phyloP scores from a whole-genome alignment of 2,797 vertebrate genomes.

The Myripristis jacobus region DNA sequence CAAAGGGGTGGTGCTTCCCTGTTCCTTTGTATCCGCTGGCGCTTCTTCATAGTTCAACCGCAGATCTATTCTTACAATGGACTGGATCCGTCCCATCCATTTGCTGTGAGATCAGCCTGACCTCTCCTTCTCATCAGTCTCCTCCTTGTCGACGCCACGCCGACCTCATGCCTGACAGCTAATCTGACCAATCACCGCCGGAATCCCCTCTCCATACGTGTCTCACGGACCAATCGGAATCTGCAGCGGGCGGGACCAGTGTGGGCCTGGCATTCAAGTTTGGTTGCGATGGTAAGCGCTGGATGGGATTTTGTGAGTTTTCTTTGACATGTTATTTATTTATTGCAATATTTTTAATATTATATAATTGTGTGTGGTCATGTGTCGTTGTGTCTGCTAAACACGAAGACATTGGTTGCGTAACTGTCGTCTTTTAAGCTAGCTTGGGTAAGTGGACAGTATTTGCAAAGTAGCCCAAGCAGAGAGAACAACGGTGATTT shows the following conservation, averaged over 20 bases:
- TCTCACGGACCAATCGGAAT: conserved; percentile 58
- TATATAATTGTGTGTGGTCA: neutral
- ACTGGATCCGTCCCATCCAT: conserved; percentile 57
- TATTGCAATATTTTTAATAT: conserved; percentile 13
- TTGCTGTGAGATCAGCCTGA: conserved; percentile 63
- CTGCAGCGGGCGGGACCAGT: conserved; percentile 42
- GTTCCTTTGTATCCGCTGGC: conserved; percentile 8
- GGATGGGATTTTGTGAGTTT: conserved; percentile 79
- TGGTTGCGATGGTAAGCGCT: conserved; percentile 79
- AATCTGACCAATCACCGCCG: conserved; percentile 55
- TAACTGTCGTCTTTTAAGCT: conserved; percentile 22
- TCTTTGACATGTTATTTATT: conserved; percentile 63
- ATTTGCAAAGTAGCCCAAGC: conserved; percentile 75
- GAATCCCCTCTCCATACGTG: neutral
- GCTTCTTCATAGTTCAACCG: conserved; percentile 15
- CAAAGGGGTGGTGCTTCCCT: neutral
- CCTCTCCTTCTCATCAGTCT: conserved; percentile 45
- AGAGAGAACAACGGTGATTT: conserved; percentile 83
- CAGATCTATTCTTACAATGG: conserved; percentile 44
- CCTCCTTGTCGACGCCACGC: conserved; percentile 61
- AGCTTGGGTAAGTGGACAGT: conserved; percentile 55
- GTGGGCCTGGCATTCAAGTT: conserved; percentile 77
- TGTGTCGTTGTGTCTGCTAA: conserved; percentile 12
- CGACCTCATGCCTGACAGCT: conserved; percentile 54
- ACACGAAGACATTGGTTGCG: neutral